Evolutionary conservation across 2,888 invertebrate species (phyloP).

Genomic region (Epistrophella euchroma): DNA sequence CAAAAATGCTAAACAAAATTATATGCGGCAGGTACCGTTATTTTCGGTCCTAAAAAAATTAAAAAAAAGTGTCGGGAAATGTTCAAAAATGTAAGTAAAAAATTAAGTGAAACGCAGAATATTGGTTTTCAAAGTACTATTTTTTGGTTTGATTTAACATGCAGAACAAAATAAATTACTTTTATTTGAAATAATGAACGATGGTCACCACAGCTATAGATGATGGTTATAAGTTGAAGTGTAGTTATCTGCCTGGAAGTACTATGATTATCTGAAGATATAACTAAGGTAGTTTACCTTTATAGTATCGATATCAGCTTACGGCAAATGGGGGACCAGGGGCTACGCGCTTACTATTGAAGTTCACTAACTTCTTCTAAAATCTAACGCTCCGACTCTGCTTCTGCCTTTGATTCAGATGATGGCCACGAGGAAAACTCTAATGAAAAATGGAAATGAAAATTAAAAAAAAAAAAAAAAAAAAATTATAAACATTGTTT

Average conservation of each 20-base stretch:
- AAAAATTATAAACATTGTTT: constrained; percentile 37
- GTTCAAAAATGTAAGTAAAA: too few relatives aligned
- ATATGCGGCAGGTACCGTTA: too few relatives aligned
- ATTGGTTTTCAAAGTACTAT: too few relatives aligned
- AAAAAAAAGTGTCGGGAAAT: too few relatives aligned
- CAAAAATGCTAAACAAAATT: too few relatives aligned
- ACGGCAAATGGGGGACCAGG: constrained; percentile 27
- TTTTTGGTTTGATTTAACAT: too few relatives aligned
- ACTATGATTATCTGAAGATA: constrained; percentile 71
- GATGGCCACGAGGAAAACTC: constrained; percentile 58
- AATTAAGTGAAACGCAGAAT: too few relatives aligned
- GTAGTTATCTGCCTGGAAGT: constrained; percentile 52
- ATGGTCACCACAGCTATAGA: background rate
- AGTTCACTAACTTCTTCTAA: constrained; percentile 70
- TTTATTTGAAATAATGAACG: background rate
- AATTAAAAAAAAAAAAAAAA: constrained; percentile 49
- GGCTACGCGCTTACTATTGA: constrained; percentile 20
- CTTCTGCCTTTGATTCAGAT: constrained; percentile 10
- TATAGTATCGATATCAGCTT: constrained; percentile 72
- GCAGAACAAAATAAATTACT: background rate
- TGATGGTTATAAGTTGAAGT: constrained; percentile 13
- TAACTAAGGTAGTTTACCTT: constrained; percentile 74
- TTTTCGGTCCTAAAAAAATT: too few relatives aligned
- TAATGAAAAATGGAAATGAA: constrained; percentile 67
- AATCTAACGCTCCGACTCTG: constrained; percentile 10